Evolutionary conservation across 2,888 invertebrate species (phyloP).

Genomic region (Mesorhabditis spiculigera): DNA sequence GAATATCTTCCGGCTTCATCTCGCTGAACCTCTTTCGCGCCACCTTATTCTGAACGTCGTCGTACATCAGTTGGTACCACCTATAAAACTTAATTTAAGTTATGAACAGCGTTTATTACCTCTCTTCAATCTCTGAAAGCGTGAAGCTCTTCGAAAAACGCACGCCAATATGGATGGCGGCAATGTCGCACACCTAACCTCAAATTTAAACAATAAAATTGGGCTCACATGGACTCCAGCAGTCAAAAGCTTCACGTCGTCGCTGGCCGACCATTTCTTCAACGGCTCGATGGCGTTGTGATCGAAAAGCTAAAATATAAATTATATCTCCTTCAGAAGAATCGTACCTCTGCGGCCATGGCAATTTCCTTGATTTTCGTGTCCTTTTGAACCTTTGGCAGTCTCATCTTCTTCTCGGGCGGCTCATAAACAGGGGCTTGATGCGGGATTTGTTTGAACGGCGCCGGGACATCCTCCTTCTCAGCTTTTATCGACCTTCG

Average conservation of each 20-base stretch:
- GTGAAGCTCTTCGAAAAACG: slow-evolving; percentile 95
- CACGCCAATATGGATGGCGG: slow-evolving; percentile 77
- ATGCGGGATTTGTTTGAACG: no score
- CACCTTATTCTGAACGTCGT: slow-evolving; percentile 77
- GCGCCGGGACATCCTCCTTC: no score
- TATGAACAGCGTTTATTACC: slow-evolving; percentile 59
- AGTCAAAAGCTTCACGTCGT: slow-evolving; percentile 87
- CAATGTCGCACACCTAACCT: slow-evolving; percentile 67
- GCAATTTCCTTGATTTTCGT: no score
- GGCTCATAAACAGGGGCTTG: no score
- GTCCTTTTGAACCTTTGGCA: no score
- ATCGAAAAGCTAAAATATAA: background rate
- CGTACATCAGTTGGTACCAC: slow-evolving; percentile 92
- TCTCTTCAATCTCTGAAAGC: slow-evolving; percentile 83
- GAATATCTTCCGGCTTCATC: slow-evolving; percentile 22
- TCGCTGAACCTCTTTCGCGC: slow-evolving; percentile 38
- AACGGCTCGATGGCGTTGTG: slow-evolving; percentile 37
- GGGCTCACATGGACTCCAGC: slow-evolving; percentile 78
- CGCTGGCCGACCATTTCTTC: slow-evolving; percentile 93
- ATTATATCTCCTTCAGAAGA: background rate
- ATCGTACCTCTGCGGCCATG: no score
- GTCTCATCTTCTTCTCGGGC: no score
- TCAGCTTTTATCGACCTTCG: no score
- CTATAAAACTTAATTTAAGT: slow-evolving; percentile 10
- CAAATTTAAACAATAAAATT: background rate